These are phyloP conservation scores for honey bee (Apis mellifera) DNA, from an alignment of 1,140 invertebrate genomes.

Conservation along the genomic window DNA sequence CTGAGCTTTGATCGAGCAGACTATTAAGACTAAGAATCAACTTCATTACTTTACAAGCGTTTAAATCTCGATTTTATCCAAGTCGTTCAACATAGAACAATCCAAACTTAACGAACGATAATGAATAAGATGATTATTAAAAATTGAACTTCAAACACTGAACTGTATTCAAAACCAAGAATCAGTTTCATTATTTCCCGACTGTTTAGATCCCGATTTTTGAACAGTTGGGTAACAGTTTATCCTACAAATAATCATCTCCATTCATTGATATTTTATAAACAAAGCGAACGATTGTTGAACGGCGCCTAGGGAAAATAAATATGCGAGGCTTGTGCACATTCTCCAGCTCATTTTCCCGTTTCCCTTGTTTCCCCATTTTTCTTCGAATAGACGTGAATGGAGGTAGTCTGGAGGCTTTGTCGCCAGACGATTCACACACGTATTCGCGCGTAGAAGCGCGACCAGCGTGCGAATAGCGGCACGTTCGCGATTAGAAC, in stretches of 20 bases:
- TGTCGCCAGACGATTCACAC: conserved; percentile 21
- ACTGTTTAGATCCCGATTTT: no score
- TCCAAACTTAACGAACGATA: no score
- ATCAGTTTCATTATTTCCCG: no score
- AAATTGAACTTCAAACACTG: no score
- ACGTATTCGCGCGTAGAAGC: not conserved
- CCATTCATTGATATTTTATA: conserved; percentile 18
- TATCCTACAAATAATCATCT: not conserved
- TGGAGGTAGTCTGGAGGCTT: conserved; percentile 27
- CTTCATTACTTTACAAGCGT: no score
- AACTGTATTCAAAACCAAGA: no score
- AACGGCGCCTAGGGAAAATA: conserved; percentile 19
- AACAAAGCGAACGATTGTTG: conserved; percentile 23
- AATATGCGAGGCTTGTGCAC: conserved; percentile 1
- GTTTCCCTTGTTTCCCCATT: not conserved
- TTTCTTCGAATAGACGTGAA: conserved; percentile 43
- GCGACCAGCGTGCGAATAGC: conserved; percentile 30
- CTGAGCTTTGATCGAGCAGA: no score
- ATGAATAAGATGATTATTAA: no score
- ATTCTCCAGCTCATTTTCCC: conserved; percentile 23
- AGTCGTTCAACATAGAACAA: no score
- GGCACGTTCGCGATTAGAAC: conserved; percentile 39
- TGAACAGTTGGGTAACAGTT: no score
- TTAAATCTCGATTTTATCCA: no score
- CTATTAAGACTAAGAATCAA: no score